Evolutionary conservation across 2,113 vertebrate genomes (phyloP).

Genomic region (Petromus typicus): DNA sequence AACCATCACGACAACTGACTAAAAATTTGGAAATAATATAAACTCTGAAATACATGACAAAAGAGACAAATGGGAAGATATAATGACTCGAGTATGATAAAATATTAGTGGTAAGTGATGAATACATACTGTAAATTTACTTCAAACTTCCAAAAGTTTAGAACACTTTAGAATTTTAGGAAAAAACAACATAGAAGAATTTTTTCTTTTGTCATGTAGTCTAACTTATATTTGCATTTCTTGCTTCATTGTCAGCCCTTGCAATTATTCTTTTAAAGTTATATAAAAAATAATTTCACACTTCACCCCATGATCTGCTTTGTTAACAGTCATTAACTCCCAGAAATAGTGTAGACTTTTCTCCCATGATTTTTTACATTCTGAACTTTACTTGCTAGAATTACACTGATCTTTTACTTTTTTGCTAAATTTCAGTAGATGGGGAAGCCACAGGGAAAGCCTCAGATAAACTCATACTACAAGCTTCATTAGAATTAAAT

Average conservation of each 20-base stretch:
- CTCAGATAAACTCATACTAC: background rate
- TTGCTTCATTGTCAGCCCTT: background rate
- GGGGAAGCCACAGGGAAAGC: background rate
- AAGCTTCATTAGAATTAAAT: constrained; percentile 17
- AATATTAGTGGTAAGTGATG: background rate
- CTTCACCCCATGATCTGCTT: background rate
- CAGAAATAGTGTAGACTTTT: background rate
- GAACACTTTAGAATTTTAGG: background rate
- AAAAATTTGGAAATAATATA: background rate
- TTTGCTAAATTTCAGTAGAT: constrained; percentile 15
- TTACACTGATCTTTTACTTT: background rate
- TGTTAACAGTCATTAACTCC: background rate
- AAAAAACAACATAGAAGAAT: background rate
- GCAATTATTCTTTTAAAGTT: background rate
- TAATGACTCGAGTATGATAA: background rate
- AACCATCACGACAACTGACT: background rate
- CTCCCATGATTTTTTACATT: background rate
- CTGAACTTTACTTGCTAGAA: background rate
- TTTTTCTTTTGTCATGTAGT: background rate
- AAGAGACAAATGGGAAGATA: background rate
- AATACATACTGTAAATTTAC: background rate
- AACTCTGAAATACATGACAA: background rate
- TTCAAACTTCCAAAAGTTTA: background rate
- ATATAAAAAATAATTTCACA: background rate
- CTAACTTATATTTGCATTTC: background rate